Evolutionary conservation across 1,140 invertebrate species (phyloP).

Genomic region (Camponotus floridanus): DNA sequence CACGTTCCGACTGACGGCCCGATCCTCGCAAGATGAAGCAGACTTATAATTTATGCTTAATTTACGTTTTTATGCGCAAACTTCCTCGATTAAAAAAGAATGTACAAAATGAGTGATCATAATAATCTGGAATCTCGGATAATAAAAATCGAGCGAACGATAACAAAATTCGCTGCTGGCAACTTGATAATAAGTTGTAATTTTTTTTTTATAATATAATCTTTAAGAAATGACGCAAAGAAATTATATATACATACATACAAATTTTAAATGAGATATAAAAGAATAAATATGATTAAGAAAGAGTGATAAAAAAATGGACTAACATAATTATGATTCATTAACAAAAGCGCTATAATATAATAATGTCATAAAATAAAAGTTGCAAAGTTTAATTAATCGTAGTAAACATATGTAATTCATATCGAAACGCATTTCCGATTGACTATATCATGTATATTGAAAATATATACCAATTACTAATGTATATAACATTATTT

Average conservation of each 20-base stretch:
- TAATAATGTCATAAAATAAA: neutral
- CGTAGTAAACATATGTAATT: neutral
- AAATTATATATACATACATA: constrained; percentile 3
- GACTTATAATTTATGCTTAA: neutral
- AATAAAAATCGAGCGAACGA: neutral
- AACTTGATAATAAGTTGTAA: neutral
- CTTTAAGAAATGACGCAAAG: neutral
- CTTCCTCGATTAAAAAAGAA: neutral
- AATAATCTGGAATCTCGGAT: neutral
- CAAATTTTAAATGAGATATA: neutral
- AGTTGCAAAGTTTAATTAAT: constrained; percentile 23
- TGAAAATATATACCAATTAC: neutral
- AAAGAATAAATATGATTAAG: constrained; percentile 8
- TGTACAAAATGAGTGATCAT: neutral
- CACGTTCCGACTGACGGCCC: neutral
- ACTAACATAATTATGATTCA: constrained; percentile 24
- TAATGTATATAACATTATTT: neutral
- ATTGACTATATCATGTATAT: neutral
- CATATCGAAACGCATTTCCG: neutral
- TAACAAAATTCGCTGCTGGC: neutral
- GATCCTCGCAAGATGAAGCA: constrained; percentile 8
- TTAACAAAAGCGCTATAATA: constrained; percentile 5
- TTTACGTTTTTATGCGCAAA: neutral
- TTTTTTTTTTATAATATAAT: neutral
- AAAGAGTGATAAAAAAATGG: constrained; percentile 16